Conservation (phyloP, 2,113 vertebrate genomes). For the Phainopepla nitens region DNA sequence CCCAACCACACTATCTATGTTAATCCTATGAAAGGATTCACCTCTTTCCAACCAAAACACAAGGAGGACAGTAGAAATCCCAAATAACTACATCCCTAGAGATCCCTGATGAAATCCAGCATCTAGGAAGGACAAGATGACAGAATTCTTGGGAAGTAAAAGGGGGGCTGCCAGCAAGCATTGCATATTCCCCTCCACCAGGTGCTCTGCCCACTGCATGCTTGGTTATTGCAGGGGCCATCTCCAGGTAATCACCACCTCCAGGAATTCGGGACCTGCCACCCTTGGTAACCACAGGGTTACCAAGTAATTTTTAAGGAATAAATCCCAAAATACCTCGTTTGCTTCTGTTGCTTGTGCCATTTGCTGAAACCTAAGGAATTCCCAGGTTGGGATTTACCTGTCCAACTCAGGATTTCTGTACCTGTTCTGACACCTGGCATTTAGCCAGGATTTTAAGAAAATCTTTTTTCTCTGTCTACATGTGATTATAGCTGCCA, state of each 20-base stretch:
- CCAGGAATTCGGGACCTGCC: not conserved
- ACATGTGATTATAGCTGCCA: not conserved
- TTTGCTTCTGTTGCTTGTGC: rapidly evolving
- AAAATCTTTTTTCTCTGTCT: not conserved
- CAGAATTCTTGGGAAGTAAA: not conserved
- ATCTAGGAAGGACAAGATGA: not conserved
- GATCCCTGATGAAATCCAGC: not conserved
- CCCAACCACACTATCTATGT: not conserved
- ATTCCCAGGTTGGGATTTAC: not conserved
- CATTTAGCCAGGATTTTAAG: not conserved
- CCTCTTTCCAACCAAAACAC: not conserved
- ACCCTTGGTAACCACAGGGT: too few relatives aligned
- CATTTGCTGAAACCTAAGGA: not conserved
- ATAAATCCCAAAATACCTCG: rapidly evolving
- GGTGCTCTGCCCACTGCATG: not conserved
- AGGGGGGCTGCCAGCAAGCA: not conserved
- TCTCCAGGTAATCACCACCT: not conserved
- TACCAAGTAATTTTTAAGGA: not conserved
- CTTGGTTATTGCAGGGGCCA: too few relatives aligned
- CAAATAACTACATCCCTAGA: not conserved
- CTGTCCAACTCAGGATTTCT: not conserved
- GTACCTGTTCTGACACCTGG: not conserved
- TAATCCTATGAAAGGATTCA: not conserved
- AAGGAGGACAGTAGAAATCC: not conserved
- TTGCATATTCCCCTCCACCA: not conserved